Base-by-base conservation (phyloP, 2,888 invertebrate species). In the Cordylochernes scorpioides region DNA sequence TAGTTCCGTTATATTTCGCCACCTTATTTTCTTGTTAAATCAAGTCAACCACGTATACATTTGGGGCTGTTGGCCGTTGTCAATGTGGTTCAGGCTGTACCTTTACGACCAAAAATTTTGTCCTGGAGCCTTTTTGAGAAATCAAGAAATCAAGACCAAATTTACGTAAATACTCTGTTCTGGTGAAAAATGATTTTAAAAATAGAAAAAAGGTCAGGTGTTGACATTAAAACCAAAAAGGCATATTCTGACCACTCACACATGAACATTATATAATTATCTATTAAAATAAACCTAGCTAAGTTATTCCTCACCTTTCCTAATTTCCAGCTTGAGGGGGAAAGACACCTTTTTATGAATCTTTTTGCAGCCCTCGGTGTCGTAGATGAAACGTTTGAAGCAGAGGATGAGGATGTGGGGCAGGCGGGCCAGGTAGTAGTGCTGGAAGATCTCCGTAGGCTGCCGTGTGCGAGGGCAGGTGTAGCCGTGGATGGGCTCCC, bases 311-410 rank as follows among this genome's bases (percentile, higher is more conserved):
- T 73, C 43, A 69, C 64, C 63, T 80, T 53, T 56, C 19, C 47
- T 78, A 42, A 88, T 68, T 59, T 82, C 82, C 32, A 84, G 59
- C 51, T 82, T 78, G 29, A 82, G 64, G 0, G 75, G 72, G 52
- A 78, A 86, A 46, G 82, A 78, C 10, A 91, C 66, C 36, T 69
- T 71, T 58, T 88, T 91, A 38, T 78, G 61, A 32, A 88, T 73
- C 57, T 91, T 91, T 30, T 78, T 75, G 51, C 77, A 74, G 12
- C 78, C 80, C 3, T 66, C 59, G 43, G 78, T 72, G 50, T 86
- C 77, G 40, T 58, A 61, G 3, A 58, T 52, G 58, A 91, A 88
- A 58, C 82, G 77, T 55, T 91, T 91, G 33, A 91, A 63, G 53
- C 91, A 88, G 41, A 91, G 58, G 43, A 91, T 66, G 25, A 91